phyloP scores from a whole-genome alignment of 1,140 invertebrate species.

The Penaeus japonicus region DNA sequence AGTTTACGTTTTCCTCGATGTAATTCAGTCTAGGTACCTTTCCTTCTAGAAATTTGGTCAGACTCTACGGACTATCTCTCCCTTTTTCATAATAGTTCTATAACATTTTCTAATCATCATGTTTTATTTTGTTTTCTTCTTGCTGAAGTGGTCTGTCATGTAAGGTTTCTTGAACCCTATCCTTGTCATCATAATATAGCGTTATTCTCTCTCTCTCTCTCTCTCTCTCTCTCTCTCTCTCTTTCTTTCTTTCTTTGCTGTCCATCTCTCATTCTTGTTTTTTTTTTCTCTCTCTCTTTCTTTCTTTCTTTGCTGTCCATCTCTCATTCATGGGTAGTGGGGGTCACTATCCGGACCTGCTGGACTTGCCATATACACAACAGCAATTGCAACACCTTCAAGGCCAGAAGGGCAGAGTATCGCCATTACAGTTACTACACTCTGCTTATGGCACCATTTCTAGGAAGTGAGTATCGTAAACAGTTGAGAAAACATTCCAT shows the following conservation, averaged over 20 bases:
- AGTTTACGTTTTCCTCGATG: no score
- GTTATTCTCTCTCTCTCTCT: background rate
- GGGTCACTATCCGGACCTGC: constrained; percentile 33
- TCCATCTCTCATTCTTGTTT: background rate
- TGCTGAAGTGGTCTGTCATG: no score
- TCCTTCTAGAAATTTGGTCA: no score
- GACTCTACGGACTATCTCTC: no score
- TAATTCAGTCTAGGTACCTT: no score
- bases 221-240: background rate
- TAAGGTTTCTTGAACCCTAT: background rate
- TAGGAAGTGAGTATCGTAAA: constrained; percentile 26
- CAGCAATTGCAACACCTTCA: constrained; percentile 11
- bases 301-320: background rate
- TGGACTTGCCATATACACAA: constrained; percentile 42
- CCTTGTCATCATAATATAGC: background rate
- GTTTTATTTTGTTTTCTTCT: no score
- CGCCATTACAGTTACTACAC: constrained; percentile 27
- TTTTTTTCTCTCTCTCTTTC: background rate
- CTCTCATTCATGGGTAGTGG: constrained; percentile 25
- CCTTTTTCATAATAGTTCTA: no score
- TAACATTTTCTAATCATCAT: no score
- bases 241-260: background rate
- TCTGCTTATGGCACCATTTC: constrained; percentile 43
- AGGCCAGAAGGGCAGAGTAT: background rate
- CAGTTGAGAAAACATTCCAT: background rate